Percentiles rank a stretch among this genome's conserved stretches.
These are phyloP conservation scores for Drosophila neocordata DNA, from an alignment of 1,140 invertebrate genomes.

Conservation along the genomic window DNA sequence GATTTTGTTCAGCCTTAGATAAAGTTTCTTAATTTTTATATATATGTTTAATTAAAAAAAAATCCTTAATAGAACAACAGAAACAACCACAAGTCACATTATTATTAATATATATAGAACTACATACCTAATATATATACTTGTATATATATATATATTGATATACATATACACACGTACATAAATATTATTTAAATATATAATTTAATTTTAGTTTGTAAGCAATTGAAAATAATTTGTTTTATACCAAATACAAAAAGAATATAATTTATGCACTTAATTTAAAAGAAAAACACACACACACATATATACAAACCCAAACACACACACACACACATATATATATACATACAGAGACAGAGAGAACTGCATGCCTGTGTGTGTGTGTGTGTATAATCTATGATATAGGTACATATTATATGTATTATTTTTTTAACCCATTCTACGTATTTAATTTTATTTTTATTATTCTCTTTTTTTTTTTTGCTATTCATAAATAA, in stretches of 20 bases:
- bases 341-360: slow-evolving; percentile 31
- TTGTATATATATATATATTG: background rate
- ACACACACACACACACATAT: slow-evolving; percentile 36
- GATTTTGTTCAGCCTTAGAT: slow-evolving; percentile 4
- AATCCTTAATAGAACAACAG: slow-evolving; percentile 28
- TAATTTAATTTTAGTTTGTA: slow-evolving; percentile 65
- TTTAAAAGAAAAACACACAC: slow-evolving; percentile 18
- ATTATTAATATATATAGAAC: slow-evolving; percentile 30
- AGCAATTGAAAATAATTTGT: slow-evolving; percentile 61
- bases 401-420: slow-evolving; percentile 36
- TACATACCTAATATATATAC: slow-evolving; percentile 24
- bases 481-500: slow-evolving; percentile 39
- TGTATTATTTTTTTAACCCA: slow-evolving; percentile 55
- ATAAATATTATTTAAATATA: slow-evolving; percentile 45
- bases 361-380: slow-evolving; percentile 26
- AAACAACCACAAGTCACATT: slow-evolving; percentile 74
- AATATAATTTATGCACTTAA: slow-evolving; percentile 48
- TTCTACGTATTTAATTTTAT: slow-evolving; percentile 30
- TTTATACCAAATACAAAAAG: slow-evolving; percentile 76
- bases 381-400: slow-evolving; percentile 70
- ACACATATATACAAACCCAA: slow-evolving; percentile 28
- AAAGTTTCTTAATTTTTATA: slow-evolving; percentile 9
- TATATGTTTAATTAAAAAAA: background rate
- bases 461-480: slow-evolving; percentile 31
- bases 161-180: slow-evolving; percentile 19